A percentile compares a stretch with the other conserved stretches of the same genome.
phyloP scores from a whole-genome alignment of 1,140 invertebrate species.

The Drosophila ironensis region DNA sequence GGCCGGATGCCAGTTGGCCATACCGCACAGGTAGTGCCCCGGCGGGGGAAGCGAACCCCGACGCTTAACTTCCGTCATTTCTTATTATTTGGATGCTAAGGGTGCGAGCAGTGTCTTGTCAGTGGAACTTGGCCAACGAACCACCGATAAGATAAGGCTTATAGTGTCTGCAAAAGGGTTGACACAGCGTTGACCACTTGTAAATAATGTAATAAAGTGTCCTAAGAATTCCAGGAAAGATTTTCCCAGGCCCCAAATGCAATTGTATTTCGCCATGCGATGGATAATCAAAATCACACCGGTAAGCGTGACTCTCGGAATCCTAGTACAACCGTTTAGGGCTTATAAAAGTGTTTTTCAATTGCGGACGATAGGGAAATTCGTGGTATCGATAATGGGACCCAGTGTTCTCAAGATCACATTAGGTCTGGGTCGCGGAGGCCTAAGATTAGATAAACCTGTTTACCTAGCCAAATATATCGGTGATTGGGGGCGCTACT shows the following conservation, averaged over 20 bases:
- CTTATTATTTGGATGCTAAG: constrained; percentile 3
- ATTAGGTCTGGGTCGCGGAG: constrained; percentile 17
- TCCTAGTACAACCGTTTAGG: constrained; percentile 26
- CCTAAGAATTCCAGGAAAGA: neutral
- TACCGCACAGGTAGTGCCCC: constrained; percentile 83
- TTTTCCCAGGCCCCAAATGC: neutral
- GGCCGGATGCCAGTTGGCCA: constrained; percentile 84
- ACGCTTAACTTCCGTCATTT: constrained; percentile 55
- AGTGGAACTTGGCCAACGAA: constrained; percentile 4
- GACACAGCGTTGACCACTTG: neutral
- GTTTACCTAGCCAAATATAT: constrained; percentile 14
- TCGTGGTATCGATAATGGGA: constrained; percentile 22
- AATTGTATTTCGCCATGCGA: constrained; percentile 8
- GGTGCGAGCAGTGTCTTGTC: constrained; percentile 25
- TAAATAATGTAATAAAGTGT: constrained; percentile 3
- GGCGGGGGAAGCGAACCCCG: constrained; percentile 35
- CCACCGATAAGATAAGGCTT: constrained; percentile 30
- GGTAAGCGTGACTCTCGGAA: constrained; percentile 49
- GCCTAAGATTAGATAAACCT: constrained; percentile 67
- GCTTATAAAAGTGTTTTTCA: constrained; percentile 43
- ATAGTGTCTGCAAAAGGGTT: constrained; percentile 1
- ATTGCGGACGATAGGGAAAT: constrained; percentile 48
- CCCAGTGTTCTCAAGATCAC: constrained; percentile 41
- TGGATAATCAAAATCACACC: neutral
- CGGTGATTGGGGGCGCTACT: constrained; percentile 1